Evolutionary conservation across 1,140 invertebrate species (phyloP).

Genomic region (Drosophila lacertosa): DNA sequence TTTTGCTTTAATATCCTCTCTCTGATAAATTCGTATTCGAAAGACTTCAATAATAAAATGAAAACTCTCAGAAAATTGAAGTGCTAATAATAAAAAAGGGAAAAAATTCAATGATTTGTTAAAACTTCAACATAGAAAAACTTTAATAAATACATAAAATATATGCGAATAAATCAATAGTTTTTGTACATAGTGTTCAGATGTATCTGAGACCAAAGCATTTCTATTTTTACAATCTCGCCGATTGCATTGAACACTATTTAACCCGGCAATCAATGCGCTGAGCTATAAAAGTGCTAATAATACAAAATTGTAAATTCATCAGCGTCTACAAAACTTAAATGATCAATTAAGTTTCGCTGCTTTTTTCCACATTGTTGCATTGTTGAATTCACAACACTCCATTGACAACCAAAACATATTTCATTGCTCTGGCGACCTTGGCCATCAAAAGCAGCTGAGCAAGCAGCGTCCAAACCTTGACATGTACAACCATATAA

Average conservation of each 20-base stretch:
- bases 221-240: slow-evolving; percentile 8
- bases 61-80: too few species aligned
- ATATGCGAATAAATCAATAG: slow-evolving; percentile 2
- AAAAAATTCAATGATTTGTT: too few species aligned
- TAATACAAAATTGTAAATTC: slow-evolving; percentile 9
- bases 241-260: slow-evolving; percentile 7
- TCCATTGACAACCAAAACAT: neutral
- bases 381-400: slow-evolving; percentile 1
- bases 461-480: slow-evolving; percentile 1
- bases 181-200: neutral
- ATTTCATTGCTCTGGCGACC: slow-evolving; percentile 9
- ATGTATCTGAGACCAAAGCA: neutral
- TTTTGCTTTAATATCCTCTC: too few species aligned
- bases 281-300: neutral
- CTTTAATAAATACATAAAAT: too few species aligned
- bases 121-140: too few species aligned
- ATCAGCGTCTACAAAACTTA: neutral
- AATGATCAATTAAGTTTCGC: slow-evolving; percentile 3
- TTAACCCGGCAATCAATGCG: neutral
- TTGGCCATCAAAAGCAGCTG: slow-evolving; percentile 26
- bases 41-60: too few species aligned
- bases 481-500: neutral
- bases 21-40: too few species aligned
- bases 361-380: neutral
- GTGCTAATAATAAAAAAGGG: too few species aligned